Conservation (phyloP, 2,888 invertebrate genomes). For the Sarcophaga caerulescens region DNA sequence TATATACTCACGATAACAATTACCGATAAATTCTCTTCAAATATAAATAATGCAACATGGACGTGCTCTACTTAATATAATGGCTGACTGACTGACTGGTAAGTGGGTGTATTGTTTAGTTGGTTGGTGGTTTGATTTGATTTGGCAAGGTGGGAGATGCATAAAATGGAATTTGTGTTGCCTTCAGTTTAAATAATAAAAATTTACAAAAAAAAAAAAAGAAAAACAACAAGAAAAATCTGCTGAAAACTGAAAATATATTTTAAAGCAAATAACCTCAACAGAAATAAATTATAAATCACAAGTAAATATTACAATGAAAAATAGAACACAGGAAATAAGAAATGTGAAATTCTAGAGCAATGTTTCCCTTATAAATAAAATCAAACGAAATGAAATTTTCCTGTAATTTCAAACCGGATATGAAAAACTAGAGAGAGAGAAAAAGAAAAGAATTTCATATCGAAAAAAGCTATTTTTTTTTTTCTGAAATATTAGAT, state of each 20-base stretch:
- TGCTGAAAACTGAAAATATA: slow-evolving; percentile 45
- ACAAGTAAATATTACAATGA: slow-evolving; percentile 4
- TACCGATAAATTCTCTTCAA: slow-evolving; percentile 55
- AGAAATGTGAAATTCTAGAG: background rate
- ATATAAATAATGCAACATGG: slow-evolving; percentile 66
- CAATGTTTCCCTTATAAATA: background rate
- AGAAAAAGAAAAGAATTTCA: slow-evolving; percentile 28
- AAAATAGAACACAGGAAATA: slow-evolving; percentile 1
- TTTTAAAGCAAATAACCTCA: slow-evolving; percentile 39
- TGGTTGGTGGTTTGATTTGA: background rate
- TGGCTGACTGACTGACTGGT: slow-evolving; percentile 18
- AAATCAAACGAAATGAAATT: slow-evolving; percentile 23
- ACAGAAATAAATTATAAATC: slow-evolving; percentile 50
- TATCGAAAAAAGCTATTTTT: slow-evolving; percentile 24
- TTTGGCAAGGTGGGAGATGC: background rate
- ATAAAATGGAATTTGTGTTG: background rate
- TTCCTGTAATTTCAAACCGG: slow-evolving; percentile 48
- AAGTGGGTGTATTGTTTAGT: background rate
- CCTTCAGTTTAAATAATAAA: background rate
- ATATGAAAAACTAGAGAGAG: slow-evolving; percentile 6
- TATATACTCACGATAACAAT: slow-evolving; percentile 57
- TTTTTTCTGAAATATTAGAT: slow-evolving; percentile 25
- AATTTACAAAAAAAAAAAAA: slow-evolving; percentile 3
- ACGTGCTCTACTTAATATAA: slow-evolving; percentile 62
- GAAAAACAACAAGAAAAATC: slow-evolving; percentile 29